Conservation (phyloP, 2,797 vertebrate species). For the Hydrolagus colliei region DNA sequence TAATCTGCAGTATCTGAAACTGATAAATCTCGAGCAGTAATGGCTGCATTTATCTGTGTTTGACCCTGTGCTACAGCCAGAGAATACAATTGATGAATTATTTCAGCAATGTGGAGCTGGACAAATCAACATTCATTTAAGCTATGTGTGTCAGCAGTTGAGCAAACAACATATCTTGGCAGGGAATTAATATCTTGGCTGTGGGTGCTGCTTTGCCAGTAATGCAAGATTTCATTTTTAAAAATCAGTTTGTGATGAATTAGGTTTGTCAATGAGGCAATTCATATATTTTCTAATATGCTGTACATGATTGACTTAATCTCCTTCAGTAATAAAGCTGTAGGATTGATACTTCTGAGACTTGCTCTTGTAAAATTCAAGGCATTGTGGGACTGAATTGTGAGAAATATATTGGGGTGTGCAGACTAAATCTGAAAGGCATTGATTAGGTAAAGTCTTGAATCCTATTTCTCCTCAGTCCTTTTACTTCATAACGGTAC, state of each 20-base stretch:
- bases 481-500: no score
- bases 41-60: not conserved
- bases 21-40: slow-evolving; percentile 43
- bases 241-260: not conserved
- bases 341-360: no score
- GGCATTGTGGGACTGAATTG: no score
- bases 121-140: not conserved
- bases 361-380: no score
- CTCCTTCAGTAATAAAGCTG: no score
- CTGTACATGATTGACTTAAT: no score
- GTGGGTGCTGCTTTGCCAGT: not conserved
- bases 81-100: not conserved
- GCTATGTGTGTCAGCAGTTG: no score
- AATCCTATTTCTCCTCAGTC: no score
- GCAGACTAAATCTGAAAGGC: no score
- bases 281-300: not conserved
- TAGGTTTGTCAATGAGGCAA: not conserved
- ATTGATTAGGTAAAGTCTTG: no score
- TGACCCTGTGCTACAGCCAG: not conserved
- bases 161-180: not conserved
- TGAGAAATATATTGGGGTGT: no score
- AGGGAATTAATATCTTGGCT: not conserved
- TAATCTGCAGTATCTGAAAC: slow-evolving; percentile 59
- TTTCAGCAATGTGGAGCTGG: not conserved
- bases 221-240: not conserved